These are phyloP conservation scores for Caradrina kadenii DNA, from an alignment of 2,888 invertebrate species.

Conservation along the genomic window DNA sequence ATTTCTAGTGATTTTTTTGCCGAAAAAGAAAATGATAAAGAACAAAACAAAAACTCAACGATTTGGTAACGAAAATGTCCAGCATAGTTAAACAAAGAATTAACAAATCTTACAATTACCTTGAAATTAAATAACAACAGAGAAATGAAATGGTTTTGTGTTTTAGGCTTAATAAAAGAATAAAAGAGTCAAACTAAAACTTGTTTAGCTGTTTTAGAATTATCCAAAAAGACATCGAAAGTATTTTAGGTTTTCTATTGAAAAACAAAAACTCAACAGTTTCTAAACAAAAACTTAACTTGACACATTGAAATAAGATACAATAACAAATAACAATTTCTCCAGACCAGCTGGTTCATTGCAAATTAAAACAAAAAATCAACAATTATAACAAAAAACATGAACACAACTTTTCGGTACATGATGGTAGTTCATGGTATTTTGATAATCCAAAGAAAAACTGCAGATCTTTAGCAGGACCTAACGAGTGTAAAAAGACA, in stretches of 20 bases:
- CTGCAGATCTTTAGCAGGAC: constrained; percentile 48
- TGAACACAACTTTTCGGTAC: constrained; percentile 62
- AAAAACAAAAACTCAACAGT: constrained; percentile 56
- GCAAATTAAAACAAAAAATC: constrained; percentile 57
- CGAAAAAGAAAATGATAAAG: background rate
- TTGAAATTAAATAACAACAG: constrained; percentile 9
- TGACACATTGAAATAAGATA: constrained; percentile 23
- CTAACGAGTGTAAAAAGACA: background rate
- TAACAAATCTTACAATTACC: constrained; percentile 44
- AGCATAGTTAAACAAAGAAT: constrained; percentile 36
- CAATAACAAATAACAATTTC: constrained; percentile 38
- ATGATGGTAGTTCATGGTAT: constrained; percentile 16
- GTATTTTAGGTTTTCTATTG: background rate
- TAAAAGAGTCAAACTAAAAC: constrained; percentile 5
- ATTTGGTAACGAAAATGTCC: constrained; percentile 14
- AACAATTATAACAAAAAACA: constrained; percentile 59
- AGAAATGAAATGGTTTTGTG: background rate
- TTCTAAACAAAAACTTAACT: constrained; percentile 48
- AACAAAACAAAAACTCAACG: constrained; percentile 54
- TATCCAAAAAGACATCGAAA: constrained; percentile 1
- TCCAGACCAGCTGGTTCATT: constrained; percentile 60
- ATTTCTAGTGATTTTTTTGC: background rate
- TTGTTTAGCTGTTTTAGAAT: background rate
- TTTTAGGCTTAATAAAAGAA: constrained; percentile 13
- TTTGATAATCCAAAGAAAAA: constrained; percentile 23